Conservation (phyloP, 2,888 invertebrate genomes). For the Apomyelois bistriatella region DNA sequence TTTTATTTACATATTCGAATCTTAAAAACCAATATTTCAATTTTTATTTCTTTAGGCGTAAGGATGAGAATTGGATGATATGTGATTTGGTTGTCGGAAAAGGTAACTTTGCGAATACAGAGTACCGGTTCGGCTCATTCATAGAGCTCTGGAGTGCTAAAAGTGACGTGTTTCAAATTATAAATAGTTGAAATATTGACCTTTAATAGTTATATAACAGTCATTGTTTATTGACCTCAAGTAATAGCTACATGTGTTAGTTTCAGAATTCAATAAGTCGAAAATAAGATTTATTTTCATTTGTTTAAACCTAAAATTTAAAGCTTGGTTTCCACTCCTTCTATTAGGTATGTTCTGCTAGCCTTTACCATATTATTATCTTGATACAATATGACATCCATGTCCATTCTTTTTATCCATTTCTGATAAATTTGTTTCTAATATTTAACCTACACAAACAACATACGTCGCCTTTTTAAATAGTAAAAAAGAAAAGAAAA, state of each 20-base stretch:
- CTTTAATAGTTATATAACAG: slow-evolving; percentile 6
- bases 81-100: background rate
- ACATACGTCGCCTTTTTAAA: too few species aligned
- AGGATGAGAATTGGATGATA: background rate
- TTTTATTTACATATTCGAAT: background rate
- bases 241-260: background rate
- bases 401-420: too few species aligned
- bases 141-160: slow-evolving; percentile 15
- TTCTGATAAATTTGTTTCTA: too few species aligned
- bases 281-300: too few species aligned
- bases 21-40: background rate
- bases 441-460: too few species aligned
- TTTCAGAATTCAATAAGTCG: too few species aligned
- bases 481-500: too few species aligned
- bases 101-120: slow-evolving; percentile 13
- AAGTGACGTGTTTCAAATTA: slow-evolving; percentile 20
- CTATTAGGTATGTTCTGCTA: too few species aligned
- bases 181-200: slow-evolving; percentile 17
- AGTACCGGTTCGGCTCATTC: slow-evolving; percentile 26
- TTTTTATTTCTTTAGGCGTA: background rate
- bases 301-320: too few species aligned
- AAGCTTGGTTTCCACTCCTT: too few species aligned
- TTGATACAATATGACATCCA: too few species aligned
- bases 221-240: background rate
- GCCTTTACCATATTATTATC: too few species aligned